Base-by-base conservation (phyloP, 1,140 invertebrate genomes). In the Leguminivora glycinivorella region DNA sequence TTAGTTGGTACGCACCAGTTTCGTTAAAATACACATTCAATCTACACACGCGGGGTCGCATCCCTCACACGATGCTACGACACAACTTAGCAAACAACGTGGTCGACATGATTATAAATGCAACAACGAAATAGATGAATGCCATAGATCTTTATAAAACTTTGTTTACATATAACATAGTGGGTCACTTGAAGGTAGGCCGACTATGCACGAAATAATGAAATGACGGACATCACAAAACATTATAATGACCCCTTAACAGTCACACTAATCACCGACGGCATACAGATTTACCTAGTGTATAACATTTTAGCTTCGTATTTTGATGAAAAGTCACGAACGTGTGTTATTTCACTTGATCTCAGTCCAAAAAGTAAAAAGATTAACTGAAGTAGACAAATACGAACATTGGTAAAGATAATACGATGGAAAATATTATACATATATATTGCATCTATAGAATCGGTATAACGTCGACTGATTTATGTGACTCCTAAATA, bases 1-100 rank as follows among this genome's bases (percentile, higher is more conserved):
- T 72, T 60, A 70, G 68, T 75, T 34, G 58, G 58, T 63, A 77
- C 76, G 80, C 79, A 81, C 79, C 81, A 81, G 67, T 77, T 77
- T 73, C 74, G 73, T 68, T 69, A 68, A 70, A 66, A 26, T 67
- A 17, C 58, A 63, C 58, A 63, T 34, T 34, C 58, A 22, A 7
- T 22, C 17, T 22, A 63, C 29, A 63, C 58, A 12, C 14, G 26
- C 17, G 2, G 56, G 56, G 4, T 6, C 5, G 12, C 56, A 31
- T 26, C 25, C 56, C 4, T 0, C 5, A 34, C 22, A 56, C 17
- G 10, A 60, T n/a, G 22, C 6, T 26, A 60, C 56, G 56, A 63
- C n/a, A 19, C 19, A 19, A 12, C 22, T 19, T 31, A 63, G 14
- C 22, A 31, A 29, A 63, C 31, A 63, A 63, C 22, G 26, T 29